Percentiles rank a stretch among this genome's conserved stretches.
These are phyloP conservation scores for Halictus rubicundus DNA, from an alignment of 1,140 invertebrate species.

Conservation along the genomic window DNA sequence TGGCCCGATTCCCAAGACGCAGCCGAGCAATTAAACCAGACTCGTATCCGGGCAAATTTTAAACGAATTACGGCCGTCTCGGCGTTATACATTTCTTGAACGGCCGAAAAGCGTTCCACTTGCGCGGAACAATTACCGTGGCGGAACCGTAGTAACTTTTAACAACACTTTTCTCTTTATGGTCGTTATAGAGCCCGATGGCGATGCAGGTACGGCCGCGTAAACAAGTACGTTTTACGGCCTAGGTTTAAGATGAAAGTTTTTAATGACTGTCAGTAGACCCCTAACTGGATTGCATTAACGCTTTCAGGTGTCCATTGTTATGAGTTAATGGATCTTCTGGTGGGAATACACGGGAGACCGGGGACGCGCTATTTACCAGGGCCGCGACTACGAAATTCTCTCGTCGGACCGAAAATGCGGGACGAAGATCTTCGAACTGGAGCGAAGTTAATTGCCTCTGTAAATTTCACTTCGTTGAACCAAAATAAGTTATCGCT, in stretches of 20 bases:
- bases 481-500: background rate
- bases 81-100: background rate
- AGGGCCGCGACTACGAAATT: background rate
- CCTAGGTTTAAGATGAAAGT: constrained; percentile 38
- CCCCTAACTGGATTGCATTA: constrained; percentile 37
- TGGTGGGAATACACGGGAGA: constrained; percentile 1
- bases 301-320: constrained; percentile 32
- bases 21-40: background rate
- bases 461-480: background rate
- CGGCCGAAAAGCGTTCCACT: constrained; percentile 15
- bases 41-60: background rate
- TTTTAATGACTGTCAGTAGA: constrained; percentile 34
- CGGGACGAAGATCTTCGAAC: background rate
- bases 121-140: constrained; percentile 28
- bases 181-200: constrained; percentile 8
- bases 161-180: constrained; percentile 42
- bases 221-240: constrained; percentile 34
- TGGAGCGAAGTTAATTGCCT: constrained; percentile 8
- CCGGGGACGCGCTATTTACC: background rate
- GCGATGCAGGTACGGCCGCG: constrained; percentile 4
- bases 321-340: constrained; percentile 28
- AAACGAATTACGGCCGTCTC: background rate
- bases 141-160: constrained; percentile 15
- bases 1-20: background rate
- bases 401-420: constrained; percentile 5